Conservation (phyloP, 1,140 invertebrate species). For the Dinoponera quadriceps region DNA sequence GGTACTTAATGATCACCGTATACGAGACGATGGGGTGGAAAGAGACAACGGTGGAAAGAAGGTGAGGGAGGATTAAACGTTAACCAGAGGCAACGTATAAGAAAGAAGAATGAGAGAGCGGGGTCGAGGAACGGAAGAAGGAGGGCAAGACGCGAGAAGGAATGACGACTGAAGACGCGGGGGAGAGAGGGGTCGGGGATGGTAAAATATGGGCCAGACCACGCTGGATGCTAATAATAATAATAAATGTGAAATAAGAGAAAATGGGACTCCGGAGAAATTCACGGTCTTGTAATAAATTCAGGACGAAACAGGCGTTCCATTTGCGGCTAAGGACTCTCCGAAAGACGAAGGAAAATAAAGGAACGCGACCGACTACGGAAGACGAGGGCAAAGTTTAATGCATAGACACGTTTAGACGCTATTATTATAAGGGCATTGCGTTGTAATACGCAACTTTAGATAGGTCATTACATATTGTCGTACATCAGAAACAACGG, state of each 20-base stretch:
- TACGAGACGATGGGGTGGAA: constrained; percentile 32
- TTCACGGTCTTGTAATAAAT: constrained; percentile 73
- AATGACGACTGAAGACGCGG: constrained; percentile 16
- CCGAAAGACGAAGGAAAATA: constrained; percentile 20
- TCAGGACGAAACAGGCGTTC: constrained; percentile 69
- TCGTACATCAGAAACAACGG: no score
- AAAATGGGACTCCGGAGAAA: constrained; percentile 70
- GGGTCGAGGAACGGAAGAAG: not conserved
- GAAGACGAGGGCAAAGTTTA: constrained; percentile 22
- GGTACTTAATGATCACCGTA: constrained; percentile 50
- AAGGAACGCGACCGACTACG: not conserved
- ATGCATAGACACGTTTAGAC: not conserved
- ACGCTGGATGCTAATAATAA: constrained; percentile 71
- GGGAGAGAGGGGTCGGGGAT: not conserved
- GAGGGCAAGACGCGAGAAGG: not conserved
- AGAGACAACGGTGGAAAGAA: constrained; percentile 10
- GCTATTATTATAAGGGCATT: not conserved
- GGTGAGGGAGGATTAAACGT: constrained; percentile 25
- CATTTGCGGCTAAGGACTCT: constrained; percentile 68
- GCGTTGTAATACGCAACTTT: no score
- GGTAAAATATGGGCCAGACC: constrained; percentile 64
- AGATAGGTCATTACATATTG: no score
- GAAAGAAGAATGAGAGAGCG: not conserved
- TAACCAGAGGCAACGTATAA: constrained; percentile 44
- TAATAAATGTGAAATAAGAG: constrained; percentile 73